A percentile compares a stretch with the other conserved stretches of the same genome.
Evolutionary conservation across 2,888 invertebrate genomes (phyloP).

Genomic region (Endomychus coccineus): DNA sequence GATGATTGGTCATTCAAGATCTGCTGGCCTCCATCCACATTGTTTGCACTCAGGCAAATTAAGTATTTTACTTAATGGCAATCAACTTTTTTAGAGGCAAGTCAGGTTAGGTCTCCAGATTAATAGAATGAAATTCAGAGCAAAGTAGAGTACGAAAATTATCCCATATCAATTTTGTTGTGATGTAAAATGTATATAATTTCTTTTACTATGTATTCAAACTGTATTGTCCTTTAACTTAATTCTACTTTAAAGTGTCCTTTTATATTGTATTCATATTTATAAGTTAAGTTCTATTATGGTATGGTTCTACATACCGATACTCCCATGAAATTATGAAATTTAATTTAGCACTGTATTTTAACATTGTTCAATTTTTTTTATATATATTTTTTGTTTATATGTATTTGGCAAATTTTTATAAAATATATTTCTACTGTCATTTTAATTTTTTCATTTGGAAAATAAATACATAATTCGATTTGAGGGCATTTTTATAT

Average conservation of each 20-base stretch:
- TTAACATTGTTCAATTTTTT: slow-evolving; percentile 33
- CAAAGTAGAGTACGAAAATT: slow-evolving; percentile 23
- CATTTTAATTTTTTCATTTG: slow-evolving; percentile 32
- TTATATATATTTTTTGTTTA: slow-evolving; percentile 29
- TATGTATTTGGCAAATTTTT: slow-evolving; percentile 40
- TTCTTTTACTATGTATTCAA: slow-evolving; percentile 12
- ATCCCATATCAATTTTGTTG: slow-evolving; percentile 33
- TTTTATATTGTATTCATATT: slow-evolving; percentile 24
- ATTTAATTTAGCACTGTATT: slow-evolving; percentile 34
- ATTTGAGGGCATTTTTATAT: slow-evolving; percentile 5
- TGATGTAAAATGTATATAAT: slow-evolving; percentile 36
- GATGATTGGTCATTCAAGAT: slow-evolving; percentile 26
- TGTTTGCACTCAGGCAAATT: slow-evolving; percentile 67
- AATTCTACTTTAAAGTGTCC: slow-evolving; percentile 5
- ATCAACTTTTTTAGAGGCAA: slow-evolving; percentile 34
- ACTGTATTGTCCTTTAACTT: not conserved
- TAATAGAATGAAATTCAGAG: slow-evolving; percentile 18
- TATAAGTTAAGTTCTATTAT: slow-evolving; percentile 23
- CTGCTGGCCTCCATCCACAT: slow-evolving; percentile 78
- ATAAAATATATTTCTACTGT: slow-evolving; percentile 41
- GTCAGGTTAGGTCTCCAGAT: slow-evolving; percentile 26
- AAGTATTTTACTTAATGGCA: slow-evolving; percentile 21
- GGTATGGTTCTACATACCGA: slow-evolving; percentile 42
- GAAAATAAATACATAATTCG: slow-evolving; percentile 17
- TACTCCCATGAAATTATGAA: slow-evolving; percentile 26